Conservation (phyloP, 2,888 invertebrate species). For the Callosobruchus maculatus region DNA sequence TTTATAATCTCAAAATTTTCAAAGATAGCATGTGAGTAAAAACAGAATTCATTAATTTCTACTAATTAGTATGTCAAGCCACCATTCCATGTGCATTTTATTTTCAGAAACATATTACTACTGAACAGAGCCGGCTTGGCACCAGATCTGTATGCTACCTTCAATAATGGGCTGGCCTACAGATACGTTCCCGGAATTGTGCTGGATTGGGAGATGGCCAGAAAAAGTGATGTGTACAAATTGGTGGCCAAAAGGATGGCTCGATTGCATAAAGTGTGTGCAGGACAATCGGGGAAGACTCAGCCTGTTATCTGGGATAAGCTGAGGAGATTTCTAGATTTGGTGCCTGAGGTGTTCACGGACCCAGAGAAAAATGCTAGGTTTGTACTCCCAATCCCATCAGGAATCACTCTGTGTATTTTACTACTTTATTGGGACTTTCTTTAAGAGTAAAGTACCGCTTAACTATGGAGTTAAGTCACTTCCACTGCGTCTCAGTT, state of each 20-base stretch:
- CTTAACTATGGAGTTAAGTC: no score
- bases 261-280: slow-evolving; percentile 67
- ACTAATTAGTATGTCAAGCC: no score
- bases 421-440: no score
- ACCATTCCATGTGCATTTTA: neutral
- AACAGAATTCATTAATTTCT: no score
- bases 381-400: slow-evolving; percentile 1
- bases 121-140: slow-evolving; percentile 74
- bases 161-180: slow-evolving; percentile 91
- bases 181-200: slow-evolving; percentile 81
- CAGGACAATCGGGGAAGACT: slow-evolving; percentile 33
- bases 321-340: slow-evolving; percentile 66
- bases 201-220: slow-evolving; percentile 63
- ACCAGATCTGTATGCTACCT: slow-evolving; percentile 83
- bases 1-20: no score
- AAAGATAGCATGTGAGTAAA: no score
- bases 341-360: slow-evolving; percentile 69
- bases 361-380: slow-evolving; percentile 41
- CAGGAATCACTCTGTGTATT: neutral
- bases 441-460: no score
- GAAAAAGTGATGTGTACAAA: slow-evolving; percentile 63
- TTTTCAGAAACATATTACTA: slow-evolving; percentile 53
- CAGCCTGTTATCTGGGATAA: slow-evolving; percentile 75
- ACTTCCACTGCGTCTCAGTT: no score
- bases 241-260: slow-evolving; percentile 81